These are phyloP conservation scores for Petaurus breviceps DNA, from an alignment of 2,113 vertebrate species.

Conservation along the genomic window DNA sequence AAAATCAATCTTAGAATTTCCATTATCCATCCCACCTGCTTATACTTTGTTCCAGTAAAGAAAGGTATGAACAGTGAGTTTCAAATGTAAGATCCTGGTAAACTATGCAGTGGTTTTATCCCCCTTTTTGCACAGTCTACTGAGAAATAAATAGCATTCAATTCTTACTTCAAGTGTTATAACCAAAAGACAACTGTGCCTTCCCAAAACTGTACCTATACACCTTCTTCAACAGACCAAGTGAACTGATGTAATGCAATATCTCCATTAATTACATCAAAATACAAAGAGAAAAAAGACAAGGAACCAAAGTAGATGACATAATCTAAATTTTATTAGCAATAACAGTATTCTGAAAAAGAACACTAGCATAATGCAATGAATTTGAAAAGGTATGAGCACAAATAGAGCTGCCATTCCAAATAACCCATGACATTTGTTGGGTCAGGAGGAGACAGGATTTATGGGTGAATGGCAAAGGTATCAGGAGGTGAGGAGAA, in stretches of 20 bases:
- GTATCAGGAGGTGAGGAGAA: not conserved
- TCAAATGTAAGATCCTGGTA: not conserved
- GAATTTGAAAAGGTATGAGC: not conserved
- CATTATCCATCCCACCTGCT: not conserved
- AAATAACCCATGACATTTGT: not conserved
- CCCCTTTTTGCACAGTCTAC: not conserved
- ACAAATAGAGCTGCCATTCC: not conserved
- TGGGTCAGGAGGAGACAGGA: not conserved
- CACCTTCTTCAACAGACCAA: not conserved
- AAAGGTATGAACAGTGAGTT: not conserved
- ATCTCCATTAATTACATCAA: not conserved
- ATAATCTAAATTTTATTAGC: not conserved
- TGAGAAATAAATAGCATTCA: not conserved
- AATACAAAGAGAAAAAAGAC: not conserved
- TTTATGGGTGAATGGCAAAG: not conserved
- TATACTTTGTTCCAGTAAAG: not conserved
- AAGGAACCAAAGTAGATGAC: not conserved
- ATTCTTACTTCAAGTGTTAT: not conserved
- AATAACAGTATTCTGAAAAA: not conserved
- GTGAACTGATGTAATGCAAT: not conserved
- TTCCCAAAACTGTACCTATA: not conserved
- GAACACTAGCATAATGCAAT: not conserved
- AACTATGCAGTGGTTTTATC: not conserved
- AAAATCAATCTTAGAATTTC: not conserved
- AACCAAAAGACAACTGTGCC: not conserved